These are phyloP conservation scores for Chiroxiphia lanceolata DNA, from an alignment of 2,797 vertebrate genomes.

Conservation along the genomic window DNA sequence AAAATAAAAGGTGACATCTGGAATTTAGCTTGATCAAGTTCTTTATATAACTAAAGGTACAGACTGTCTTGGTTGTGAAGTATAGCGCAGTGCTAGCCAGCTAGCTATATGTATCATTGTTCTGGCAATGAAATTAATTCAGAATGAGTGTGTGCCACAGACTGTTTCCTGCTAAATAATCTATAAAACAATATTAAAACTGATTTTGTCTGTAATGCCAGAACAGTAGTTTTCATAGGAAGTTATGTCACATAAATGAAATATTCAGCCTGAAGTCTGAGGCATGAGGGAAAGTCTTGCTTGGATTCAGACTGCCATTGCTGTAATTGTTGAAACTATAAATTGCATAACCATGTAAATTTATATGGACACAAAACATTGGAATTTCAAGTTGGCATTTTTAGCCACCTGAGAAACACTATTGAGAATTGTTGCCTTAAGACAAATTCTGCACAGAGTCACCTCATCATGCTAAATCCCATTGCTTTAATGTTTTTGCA, in stretches of 20 bases:
- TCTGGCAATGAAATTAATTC: neutral
- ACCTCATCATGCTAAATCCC: constrained; percentile 1
- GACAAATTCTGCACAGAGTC: neutral
- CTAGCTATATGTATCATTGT: neutral
- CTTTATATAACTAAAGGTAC: neutral
- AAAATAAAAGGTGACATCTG: neutral
- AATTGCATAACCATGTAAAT: neutral
- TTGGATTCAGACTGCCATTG: constrained; percentile 18
- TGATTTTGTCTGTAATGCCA: neutral
- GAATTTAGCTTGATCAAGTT: neutral
- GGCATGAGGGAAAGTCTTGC: neutral
- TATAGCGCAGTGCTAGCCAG: neutral
- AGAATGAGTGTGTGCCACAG: neutral
- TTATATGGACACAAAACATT: neutral
- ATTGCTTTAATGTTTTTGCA: neutral
- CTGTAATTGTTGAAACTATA: constrained; percentile 32
- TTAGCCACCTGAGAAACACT: neutral
- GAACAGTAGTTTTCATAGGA: neutral
- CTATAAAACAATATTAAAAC: neutral
- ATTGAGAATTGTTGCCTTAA: constrained; percentile 43
- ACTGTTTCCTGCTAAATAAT: neutral
- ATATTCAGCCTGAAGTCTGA: neutral
- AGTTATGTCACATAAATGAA: constrained; percentile 16
- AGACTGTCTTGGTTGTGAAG: neutral
- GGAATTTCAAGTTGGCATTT: neutral